Conservation (phyloP, 2,797 vertebrate genomes). For the Oryzias dopingdopingensis region DNA sequence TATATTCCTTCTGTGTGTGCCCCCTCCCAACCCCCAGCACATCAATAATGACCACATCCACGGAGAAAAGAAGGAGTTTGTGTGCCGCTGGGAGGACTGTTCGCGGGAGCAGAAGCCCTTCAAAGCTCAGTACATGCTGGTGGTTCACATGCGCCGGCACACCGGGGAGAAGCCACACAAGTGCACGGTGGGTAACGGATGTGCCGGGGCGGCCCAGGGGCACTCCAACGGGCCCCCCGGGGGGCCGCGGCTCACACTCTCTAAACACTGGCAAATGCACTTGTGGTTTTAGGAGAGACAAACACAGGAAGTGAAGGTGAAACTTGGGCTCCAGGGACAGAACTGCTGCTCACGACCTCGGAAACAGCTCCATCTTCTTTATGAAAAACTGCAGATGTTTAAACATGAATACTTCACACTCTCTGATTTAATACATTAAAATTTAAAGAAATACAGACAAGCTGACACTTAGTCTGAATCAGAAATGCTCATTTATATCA, state of each 20-base stretch:
- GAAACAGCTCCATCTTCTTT: too few relatives aligned
- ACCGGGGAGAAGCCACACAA: slow-evolving; percentile 98
- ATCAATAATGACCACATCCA: slow-evolving; percentile 75
- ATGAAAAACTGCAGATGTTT: too few relatives aligned
- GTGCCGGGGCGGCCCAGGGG: slow-evolving; percentile 6
- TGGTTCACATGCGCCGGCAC: slow-evolving; percentile 77
- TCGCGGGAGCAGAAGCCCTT: slow-evolving; percentile 95
- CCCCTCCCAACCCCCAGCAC: slow-evolving; percentile 10
- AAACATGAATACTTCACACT: background rate
- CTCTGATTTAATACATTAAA: background rate
- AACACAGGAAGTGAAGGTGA: background rate
- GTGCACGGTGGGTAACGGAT: slow-evolving; percentile 85
- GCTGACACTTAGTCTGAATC: too few relatives aligned
- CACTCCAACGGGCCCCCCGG: slow-evolving; percentile 6
- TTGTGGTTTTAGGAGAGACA: background rate
- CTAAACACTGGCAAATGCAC: slow-evolving; percentile 31
- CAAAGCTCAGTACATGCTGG: slow-evolving; percentile 92
- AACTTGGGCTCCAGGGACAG: too few relatives aligned
- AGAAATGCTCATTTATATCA: too few relatives aligned
- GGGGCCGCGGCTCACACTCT: slow-evolving; percentile 7
- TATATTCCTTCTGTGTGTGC: slow-evolving; percentile 14
- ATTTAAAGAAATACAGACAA: too few relatives aligned
- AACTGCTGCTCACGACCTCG: too few relatives aligned
- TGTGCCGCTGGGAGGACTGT: slow-evolving; percentile 95
- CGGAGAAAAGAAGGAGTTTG: slow-evolving; percentile 97